Evolutionary conservation across 2,797 vertebrate genomes (phyloP).

Genomic region (Sparus aurata): DNA sequence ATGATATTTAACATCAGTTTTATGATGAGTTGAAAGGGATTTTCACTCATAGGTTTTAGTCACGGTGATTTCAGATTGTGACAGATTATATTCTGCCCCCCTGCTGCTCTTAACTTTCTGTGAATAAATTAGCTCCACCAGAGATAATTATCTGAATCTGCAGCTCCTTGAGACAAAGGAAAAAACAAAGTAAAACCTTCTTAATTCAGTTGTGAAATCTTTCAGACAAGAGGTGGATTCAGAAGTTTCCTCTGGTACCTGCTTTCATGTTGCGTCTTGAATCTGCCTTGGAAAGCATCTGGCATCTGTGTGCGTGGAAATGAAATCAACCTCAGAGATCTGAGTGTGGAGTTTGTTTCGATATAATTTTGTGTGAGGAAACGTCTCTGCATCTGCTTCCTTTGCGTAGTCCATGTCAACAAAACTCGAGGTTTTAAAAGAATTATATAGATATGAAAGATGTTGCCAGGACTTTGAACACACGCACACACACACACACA

Average conservation of each 20-base stretch:
- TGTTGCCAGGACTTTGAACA: conserved; percentile 39
- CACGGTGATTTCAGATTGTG: conserved; percentile 5
- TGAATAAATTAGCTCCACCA: background rate
- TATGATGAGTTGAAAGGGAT: background rate
- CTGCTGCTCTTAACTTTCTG: background rate
- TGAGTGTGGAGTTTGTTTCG: conserved; percentile 43
- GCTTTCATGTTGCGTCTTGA: background rate
- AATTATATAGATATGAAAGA: conserved; percentile 61
- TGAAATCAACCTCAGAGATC: conserved; percentile 30
- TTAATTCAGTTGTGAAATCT: background rate
- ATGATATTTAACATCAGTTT: conserved; percentile 7
- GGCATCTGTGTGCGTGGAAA: background rate
- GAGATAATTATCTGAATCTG: conserved; percentile 8
- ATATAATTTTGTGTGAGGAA: conserved; percentile 32
- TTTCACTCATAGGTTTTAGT: background rate
- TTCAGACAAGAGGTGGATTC: background rate
- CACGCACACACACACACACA: background rate
- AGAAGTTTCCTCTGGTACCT: background rate
- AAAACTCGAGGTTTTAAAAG: conserved; percentile 30
- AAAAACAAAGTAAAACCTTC: background rate
- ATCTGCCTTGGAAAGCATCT: background rate
- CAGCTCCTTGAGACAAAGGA: conserved; percentile 14
- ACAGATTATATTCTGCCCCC: background rate
- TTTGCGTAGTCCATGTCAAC: conserved; percentile 32
- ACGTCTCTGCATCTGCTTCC: conserved; percentile 16